Conservation (phyloP, 2,113 vertebrate genomes). For the Blennius ocellaris region DNA sequence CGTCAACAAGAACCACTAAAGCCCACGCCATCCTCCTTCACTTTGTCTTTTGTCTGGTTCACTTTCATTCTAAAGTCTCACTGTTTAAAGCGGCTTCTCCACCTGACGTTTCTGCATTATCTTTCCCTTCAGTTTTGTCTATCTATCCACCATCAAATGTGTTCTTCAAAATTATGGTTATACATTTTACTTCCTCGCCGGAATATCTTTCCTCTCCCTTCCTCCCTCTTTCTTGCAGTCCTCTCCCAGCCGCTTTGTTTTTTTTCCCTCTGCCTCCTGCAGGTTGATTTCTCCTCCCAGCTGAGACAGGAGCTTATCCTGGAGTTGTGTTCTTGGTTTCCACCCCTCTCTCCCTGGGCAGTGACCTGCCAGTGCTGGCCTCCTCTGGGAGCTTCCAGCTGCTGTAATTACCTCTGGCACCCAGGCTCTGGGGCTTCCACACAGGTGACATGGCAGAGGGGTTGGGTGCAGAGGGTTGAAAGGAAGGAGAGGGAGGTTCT, state of each 20-base stretch:
- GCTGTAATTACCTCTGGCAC: slow-evolving; percentile 84
- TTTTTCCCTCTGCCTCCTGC: slow-evolving; percentile 26
- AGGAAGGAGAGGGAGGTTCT: slow-evolving; percentile 54
- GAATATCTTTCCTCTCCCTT: slow-evolving; percentile 18
- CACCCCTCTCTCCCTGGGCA: slow-evolving; percentile 67
- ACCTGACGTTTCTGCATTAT: slow-evolving; percentile 17
- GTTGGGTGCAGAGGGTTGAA: slow-evolving; percentile 54
- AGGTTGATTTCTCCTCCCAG: slow-evolving; percentile 44
- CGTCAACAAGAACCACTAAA: slow-evolving; percentile 55
- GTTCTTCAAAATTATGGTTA: slow-evolving; percentile 42
- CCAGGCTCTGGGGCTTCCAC: slow-evolving; percentile 74
- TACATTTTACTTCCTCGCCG: slow-evolving; percentile 16
- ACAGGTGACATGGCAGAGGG: slow-evolving; percentile 77
- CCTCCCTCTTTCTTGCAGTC: background rate
- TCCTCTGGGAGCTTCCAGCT: slow-evolving; percentile 71
- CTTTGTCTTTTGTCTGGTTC: slow-evolving; percentile 54
- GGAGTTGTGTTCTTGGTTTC: slow-evolving; percentile 66
- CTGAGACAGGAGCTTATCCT: slow-evolving; percentile 53
- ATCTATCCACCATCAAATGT: slow-evolving; percentile 30
- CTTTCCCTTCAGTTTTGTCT: slow-evolving; percentile 18
- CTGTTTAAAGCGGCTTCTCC: slow-evolving; percentile 17
- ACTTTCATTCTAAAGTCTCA: slow-evolving; percentile 39
- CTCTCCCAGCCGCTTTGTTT: slow-evolving; percentile 36
- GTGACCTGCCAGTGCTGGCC: slow-evolving; percentile 68
- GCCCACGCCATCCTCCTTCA: slow-evolving; percentile 46